phyloP scores from a whole-genome alignment of 2,888 invertebrate species.

The Pemphredon lugubris region DNA sequence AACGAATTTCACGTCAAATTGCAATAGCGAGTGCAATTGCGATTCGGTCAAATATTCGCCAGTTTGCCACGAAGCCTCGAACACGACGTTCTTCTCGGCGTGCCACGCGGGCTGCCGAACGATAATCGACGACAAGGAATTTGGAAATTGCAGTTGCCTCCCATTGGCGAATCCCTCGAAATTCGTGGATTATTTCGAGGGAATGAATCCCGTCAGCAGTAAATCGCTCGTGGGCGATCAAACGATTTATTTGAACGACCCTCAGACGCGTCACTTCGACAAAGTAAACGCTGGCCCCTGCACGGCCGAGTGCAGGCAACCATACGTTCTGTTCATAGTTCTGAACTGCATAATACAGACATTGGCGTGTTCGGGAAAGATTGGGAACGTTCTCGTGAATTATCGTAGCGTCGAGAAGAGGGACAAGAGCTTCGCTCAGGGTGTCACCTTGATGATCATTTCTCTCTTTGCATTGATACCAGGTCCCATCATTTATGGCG shows the following conservation, averaged over 20 bases:
- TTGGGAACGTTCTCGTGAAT: constrained; percentile 86
- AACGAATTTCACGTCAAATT: constrained; percentile 82
- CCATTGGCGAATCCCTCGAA: too few species aligned
- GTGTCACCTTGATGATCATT: constrained; percentile 84
- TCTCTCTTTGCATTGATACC: constrained; percentile 86
- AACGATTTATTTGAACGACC: constrained; percentile 19
- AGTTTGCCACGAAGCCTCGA: constrained; percentile 84
- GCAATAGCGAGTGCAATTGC: constrained; percentile 85
- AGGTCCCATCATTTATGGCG: constrained; percentile 87
- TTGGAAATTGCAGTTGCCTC: constrained; percentile 75
- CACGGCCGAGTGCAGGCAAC: constrained; percentile 71
- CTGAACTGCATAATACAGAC: constrained; percentile 83
- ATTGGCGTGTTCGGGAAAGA: constrained; percentile 85
- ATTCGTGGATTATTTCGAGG: too few species aligned
- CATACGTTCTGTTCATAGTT: constrained; percentile 81
- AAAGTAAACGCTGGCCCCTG: constrained; percentile 78
- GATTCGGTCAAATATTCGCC: constrained; percentile 84
- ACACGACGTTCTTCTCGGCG: constrained; percentile 86
- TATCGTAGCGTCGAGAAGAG: constrained; percentile 84
- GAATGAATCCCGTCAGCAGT: too few species aligned
- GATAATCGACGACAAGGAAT: constrained; percentile 73
- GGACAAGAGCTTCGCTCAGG: constrained; percentile 86
- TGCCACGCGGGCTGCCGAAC: constrained; percentile 88
- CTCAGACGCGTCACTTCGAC: constrained; percentile 21
- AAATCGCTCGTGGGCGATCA: constrained; percentile 7